phyloP scores from a whole-genome alignment of 2,888 invertebrate species.

The Rutpela maculata region DNA sequence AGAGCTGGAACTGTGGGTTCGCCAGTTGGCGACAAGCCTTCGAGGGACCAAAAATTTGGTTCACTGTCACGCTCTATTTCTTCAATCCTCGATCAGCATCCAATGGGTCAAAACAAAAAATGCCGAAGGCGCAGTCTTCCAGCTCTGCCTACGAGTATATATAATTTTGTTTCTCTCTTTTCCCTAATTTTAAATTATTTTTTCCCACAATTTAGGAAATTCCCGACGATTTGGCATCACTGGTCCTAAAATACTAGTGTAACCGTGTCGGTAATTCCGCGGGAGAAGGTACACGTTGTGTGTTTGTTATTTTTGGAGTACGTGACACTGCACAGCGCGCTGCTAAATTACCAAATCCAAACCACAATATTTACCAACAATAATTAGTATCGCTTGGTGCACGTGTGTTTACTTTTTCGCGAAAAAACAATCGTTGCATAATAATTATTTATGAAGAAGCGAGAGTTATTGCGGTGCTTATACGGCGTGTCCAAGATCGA shows the following conservation, averaged over 20 bases:
- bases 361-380: conserved; percentile 26
- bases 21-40: too few relatives aligned
- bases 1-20: too few relatives aligned
- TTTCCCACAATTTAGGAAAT: too few relatives aligned
- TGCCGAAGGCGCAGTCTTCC: too few relatives aligned
- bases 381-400: conserved; percentile 13
- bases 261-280: neutral
- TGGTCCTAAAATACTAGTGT: conserved; percentile 14
- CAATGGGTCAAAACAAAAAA: too few relatives aligned
- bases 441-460: neutral
- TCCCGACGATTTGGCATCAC: too few relatives aligned
- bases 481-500: neutral
- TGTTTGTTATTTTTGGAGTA: conserved; percentile 19
- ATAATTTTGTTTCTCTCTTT: too few relatives aligned
- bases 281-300: neutral
- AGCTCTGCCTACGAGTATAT: too few relatives aligned
- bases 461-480: neutral
- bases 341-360: neutral
- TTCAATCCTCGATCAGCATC: too few relatives aligned
- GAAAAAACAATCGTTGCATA: conserved; percentile 6
- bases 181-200: too few relatives aligned
- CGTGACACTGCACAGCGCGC: conserved; percentile 22
- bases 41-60: too few relatives aligned
- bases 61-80: too few relatives aligned
- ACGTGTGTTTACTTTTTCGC: conserved; percentile 19